phyloP scores from a whole-genome alignment of 2,113 vertebrate genomes.

The Heterochromis multidens region DNA sequence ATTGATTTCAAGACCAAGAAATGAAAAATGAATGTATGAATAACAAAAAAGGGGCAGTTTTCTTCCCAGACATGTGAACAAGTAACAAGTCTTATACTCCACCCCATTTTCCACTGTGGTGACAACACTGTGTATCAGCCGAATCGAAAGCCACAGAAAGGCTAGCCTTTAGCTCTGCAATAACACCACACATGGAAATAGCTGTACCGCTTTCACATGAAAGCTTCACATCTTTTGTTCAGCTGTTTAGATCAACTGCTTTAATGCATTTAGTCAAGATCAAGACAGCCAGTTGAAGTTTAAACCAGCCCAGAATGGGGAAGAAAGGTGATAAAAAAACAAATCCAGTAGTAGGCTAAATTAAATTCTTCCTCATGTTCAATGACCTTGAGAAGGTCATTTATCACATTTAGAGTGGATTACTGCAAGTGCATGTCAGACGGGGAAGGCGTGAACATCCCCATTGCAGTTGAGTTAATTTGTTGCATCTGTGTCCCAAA shows the following conservation, averaged over 20 bases:
- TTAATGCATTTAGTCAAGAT: not conserved
- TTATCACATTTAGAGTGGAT: too few relatives aligned
- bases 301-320: not conserved
- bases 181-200: not conserved
- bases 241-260: not conserved
- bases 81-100: not conserved
- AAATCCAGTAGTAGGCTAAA: not conserved
- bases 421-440: too few relatives aligned
- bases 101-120: not conserved
- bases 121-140: not conserved
- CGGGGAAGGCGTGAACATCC: too few relatives aligned
- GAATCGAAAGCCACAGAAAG: not conserved
- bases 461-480: too few relatives aligned
- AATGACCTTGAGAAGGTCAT: too few relatives aligned
- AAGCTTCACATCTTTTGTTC: not conserved
- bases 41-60: too few relatives aligned
- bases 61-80: too few relatives aligned
- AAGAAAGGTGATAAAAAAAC: not conserved
- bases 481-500: too few relatives aligned
- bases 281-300: not conserved
- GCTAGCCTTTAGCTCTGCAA: not conserved
- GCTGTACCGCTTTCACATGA: not conserved
- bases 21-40: not conserved
- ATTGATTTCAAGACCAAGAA: fast-evolving
- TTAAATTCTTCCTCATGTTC: too few relatives aligned